These are phyloP conservation scores for Lasioglossum lativentre DNA, from an alignment of 2,888 invertebrate species.

Conservation along the genomic window DNA sequence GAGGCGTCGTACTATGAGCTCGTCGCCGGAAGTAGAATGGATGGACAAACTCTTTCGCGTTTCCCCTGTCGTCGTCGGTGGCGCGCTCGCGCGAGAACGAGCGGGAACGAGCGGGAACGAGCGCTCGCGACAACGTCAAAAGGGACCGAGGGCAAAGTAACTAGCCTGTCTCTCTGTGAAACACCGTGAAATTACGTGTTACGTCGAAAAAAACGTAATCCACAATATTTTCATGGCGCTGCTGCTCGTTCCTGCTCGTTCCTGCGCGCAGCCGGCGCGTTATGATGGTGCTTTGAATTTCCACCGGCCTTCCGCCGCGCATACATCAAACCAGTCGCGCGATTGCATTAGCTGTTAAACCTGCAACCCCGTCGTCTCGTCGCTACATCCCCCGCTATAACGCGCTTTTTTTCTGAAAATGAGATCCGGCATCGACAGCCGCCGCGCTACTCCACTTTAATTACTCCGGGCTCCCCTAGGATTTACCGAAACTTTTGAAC, in stretches of 20 bases:
- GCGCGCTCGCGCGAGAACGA: not conserved
- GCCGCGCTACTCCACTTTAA: not conserved
- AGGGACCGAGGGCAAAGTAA: slow-evolving; percentile 32
- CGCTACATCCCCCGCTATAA: not conserved
- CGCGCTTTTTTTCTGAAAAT: not conserved
- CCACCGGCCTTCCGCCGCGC: not conserved
- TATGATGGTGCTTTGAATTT: slow-evolving; percentile 49
- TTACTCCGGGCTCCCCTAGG: not conserved
- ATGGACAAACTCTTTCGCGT: slow-evolving; percentile 64
- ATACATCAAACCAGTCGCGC: slow-evolving; percentile 5
- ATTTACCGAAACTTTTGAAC: not conserved
- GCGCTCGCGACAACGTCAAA: slow-evolving; percentile 1
- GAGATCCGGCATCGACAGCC: not conserved
- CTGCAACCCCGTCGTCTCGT: not conserved
- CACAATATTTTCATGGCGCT: slow-evolving; percentile 48
- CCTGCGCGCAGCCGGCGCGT: slow-evolving; percentile 1
- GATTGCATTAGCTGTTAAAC: slow-evolving; percentile 15
- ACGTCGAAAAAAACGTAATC: slow-evolving; percentile 56
- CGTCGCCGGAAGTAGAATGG: slow-evolving; percentile 64
- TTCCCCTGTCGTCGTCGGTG: slow-evolving; percentile 24
- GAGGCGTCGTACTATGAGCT: slow-evolving; percentile 31
- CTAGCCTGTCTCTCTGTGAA: slow-evolving; percentile 46
- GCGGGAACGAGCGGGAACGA: not conserved
- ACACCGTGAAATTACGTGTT: slow-evolving; percentile 62
- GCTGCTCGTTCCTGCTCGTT: slow-evolving; percentile 3